phyloP scores from a whole-genome alignment of 2,113 vertebrate genomes.

The Galeopterus variegatus region DNA sequence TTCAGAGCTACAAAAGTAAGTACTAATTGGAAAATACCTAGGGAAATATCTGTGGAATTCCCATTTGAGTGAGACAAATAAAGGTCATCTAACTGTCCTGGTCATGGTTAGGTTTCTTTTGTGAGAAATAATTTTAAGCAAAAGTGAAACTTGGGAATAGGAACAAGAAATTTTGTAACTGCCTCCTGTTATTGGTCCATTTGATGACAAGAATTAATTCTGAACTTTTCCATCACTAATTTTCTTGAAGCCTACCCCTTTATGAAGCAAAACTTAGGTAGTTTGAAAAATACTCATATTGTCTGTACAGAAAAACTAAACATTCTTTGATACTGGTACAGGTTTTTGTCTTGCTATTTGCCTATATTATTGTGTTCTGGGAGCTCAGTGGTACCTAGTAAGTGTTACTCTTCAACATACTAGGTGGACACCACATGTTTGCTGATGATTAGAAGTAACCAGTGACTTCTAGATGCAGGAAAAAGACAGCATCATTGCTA shows the following conservation, averaged over 20 bases:
- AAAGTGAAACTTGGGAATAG: constrained; percentile 66
- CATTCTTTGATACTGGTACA: background rate
- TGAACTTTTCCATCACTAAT: background rate
- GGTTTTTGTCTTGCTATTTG: constrained; percentile 37
- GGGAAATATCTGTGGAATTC: constrained; percentile 69
- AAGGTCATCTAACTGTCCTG: constrained; percentile 29
- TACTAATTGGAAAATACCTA: constrained; percentile 53
- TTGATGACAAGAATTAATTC: constrained; percentile 55
- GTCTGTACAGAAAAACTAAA: constrained; percentile 21
- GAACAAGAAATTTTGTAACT: constrained; percentile 41
- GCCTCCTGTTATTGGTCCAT: background rate
- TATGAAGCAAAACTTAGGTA: constrained; percentile 21
- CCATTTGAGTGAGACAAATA: constrained; percentile 57
- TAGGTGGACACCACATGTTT: constrained; percentile 13
- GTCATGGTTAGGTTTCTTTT: constrained; percentile 37
- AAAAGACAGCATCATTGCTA: background rate
- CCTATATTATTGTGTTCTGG: background rate
- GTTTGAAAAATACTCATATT: constrained; percentile 49
- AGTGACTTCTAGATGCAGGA: constrained; percentile 23
- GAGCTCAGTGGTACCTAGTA: background rate
- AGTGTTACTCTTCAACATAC: background rate
- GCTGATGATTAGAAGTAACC: constrained; percentile 23
- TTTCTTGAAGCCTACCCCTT: constrained; percentile 39
- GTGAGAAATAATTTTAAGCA: constrained; percentile 47
- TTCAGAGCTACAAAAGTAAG: constrained; percentile 51